These are phyloP conservation scores for Cyclina sinensis DNA, from an alignment of 1,140 invertebrate species.

Conservation along the genomic window DNA sequence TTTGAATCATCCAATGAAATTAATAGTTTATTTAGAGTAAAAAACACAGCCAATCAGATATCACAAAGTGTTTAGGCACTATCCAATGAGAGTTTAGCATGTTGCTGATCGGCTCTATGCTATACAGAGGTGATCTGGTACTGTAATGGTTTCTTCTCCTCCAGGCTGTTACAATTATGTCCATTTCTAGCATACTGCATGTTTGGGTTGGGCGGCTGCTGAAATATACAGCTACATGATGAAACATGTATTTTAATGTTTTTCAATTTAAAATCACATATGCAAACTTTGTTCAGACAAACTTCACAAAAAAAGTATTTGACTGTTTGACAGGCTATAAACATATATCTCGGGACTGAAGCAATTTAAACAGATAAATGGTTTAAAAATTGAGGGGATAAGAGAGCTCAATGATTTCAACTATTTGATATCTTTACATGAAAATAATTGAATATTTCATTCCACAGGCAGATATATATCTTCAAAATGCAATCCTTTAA, in stretches of 20 bases:
- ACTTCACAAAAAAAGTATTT: too few relatives aligned
- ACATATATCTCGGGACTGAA: too few relatives aligned
- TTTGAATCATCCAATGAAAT: not conserved
- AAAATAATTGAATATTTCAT: too few relatives aligned
- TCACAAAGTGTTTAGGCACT: slow-evolving; percentile 49
- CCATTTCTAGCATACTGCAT: slow-evolving; percentile 45
- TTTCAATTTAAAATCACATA: too few relatives aligned
- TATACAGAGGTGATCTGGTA: slow-evolving; percentile 52
- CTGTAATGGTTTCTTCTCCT: slow-evolving; percentile 48
- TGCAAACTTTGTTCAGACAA: too few relatives aligned
- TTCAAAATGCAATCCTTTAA: too few relatives aligned
- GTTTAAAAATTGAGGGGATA: too few relatives aligned
- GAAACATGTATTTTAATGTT: not conserved
- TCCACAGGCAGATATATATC: too few relatives aligned
- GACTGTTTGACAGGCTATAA: too few relatives aligned
- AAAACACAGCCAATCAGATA: slow-evolving; percentile 11
- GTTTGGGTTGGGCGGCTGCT: slow-evolving; percentile 46
- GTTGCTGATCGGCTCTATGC: slow-evolving; percentile 37
- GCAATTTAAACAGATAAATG: too few relatives aligned
- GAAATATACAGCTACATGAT: not conserved
- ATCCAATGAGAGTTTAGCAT: slow-evolving; percentile 30
- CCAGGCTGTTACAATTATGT: not conserved
- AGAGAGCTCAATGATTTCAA: too few relatives aligned
- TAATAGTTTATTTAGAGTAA: not conserved
- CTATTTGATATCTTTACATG: too few relatives aligned